phyloP scores from a whole-genome alignment of 2,888 invertebrate genomes.

The Drosophila mimetica region DNA sequence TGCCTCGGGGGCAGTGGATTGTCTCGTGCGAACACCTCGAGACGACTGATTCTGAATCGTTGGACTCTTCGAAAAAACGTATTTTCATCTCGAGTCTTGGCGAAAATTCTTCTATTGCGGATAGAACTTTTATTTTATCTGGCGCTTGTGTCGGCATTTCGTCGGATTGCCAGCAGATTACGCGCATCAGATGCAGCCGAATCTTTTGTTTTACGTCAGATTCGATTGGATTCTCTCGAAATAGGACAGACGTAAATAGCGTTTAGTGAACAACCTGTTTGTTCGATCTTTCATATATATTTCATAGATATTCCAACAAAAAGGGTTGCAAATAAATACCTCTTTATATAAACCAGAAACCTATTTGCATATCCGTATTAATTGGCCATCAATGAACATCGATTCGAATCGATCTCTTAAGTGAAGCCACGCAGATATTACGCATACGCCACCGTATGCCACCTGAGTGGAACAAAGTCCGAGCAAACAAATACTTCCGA shows the following conservation, averaged over 20 bases:
- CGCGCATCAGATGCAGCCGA: slow-evolving; percentile 50
- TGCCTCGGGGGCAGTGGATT: slow-evolving; percentile 46
- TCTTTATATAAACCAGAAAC: neutral
- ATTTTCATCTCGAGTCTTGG: slow-evolving; percentile 57
- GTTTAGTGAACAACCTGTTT: slow-evolving; percentile 14
- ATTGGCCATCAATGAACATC: neutral
- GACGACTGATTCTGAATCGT: slow-evolving; percentile 62
- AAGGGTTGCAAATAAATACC: neutral
- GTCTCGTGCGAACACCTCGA: slow-evolving; percentile 59
- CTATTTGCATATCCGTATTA: neutral
- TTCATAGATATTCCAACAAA: neutral
- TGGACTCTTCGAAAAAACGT: slow-evolving; percentile 60
- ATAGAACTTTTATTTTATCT: slow-evolving; percentile 54
- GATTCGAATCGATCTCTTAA: slow-evolving; percentile 26
- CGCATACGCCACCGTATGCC: slow-evolving; percentile 64
- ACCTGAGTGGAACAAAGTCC: slow-evolving; percentile 25
- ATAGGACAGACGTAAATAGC: neutral
- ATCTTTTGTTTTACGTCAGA: slow-evolving; percentile 63
- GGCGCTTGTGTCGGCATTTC: slow-evolving; percentile 41
- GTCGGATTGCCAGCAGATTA: slow-evolving; percentile 46
- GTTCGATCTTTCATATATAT: neutral
- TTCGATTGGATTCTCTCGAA: slow-evolving; percentile 10
- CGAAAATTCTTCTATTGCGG: slow-evolving; percentile 38
- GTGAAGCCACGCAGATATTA: slow-evolving; percentile 43
- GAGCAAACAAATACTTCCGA: slow-evolving; percentile 50